A percentile compares a stretch with the other conserved stretches of the same genome.
Evolutionary conservation across 2,888 invertebrate genomes (phyloP).

Genomic region (Xanthorhoe spadicearia): DNA sequence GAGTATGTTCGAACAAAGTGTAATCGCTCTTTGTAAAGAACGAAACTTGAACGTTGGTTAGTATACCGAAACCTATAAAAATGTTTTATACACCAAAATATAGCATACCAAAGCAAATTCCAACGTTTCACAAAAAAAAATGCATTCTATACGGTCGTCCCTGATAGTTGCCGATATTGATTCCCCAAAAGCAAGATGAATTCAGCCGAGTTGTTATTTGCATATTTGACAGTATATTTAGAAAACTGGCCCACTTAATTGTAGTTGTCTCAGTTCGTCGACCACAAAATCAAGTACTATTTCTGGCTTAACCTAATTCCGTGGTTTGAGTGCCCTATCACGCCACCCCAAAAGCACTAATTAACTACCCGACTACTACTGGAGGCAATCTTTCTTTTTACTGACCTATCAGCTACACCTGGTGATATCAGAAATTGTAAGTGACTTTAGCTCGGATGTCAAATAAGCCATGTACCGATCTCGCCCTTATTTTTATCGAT

Average conservation of each 20-base stretch:
- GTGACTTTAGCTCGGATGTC: not conserved
- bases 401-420: conserved; percentile 9
- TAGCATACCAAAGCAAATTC: not conserved
- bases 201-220: not conserved
- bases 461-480: not conserved
- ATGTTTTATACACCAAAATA: not conserved
- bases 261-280: conserved; percentile 1
- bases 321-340: conserved; percentile 26
- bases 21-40: too few relatives aligned
- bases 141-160: too few relatives aligned
- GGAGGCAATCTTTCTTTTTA: conserved; percentile 2
- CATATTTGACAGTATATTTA: conserved; percentile 5
- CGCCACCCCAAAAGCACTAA: conserved; percentile 24
- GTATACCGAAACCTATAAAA: too few relatives aligned
- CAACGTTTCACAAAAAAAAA: too few relatives aligned
- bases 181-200: not conserved
- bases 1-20: too few relatives aligned
- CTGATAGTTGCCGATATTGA: not conserved
- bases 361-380: conserved; percentile 5
- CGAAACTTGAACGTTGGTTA: too few relatives aligned
- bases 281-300: conserved; percentile 8
- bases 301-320: conserved; percentile 22
- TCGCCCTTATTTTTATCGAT: too few relatives aligned
- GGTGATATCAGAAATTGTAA: not conserved
- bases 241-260: conserved; percentile 12